A percentile compares a stretch with the other conserved stretches of the same genome.
Conservation (phyloP, 2,797 vertebrate genomes). For the Siniperca obscura region DNA sequence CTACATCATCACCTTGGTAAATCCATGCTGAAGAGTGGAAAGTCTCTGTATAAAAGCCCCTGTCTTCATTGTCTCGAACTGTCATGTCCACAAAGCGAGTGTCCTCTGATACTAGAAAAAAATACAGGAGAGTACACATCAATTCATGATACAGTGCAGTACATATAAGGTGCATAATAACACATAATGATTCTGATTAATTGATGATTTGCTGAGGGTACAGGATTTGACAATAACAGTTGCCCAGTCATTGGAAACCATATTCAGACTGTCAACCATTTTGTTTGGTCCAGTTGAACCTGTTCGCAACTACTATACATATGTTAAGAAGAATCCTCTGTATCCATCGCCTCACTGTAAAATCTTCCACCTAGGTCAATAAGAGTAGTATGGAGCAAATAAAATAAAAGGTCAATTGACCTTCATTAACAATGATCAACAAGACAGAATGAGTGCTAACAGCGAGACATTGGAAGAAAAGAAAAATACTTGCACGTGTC, state of each 20-base stretch:
- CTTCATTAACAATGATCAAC: not conserved
- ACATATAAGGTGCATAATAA: not conserved
- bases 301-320: too few species aligned
- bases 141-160: not conserved
- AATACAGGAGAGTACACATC: not conserved
- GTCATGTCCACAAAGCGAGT: slow-evolving; percentile 83
- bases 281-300: too few species aligned
- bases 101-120: slow-evolving; percentile 88
- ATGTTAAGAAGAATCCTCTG: too few species aligned
- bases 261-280: too few species aligned
- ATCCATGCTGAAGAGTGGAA: slow-evolving; percentile 94
- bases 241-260: too few species aligned
- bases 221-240: not conserved
- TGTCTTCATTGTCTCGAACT: slow-evolving; percentile 84
- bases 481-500: not conserved
- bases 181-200: not conserved
- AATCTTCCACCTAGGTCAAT: too few species aligned
- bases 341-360: too few species aligned
- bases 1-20: slow-evolving; percentile 88
- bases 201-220: not conserved
- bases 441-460: not conserved
- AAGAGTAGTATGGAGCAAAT: too few species aligned
- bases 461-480: not conserved
- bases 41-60: slow-evolving; percentile 92
- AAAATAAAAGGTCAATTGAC: too few species aligned